Evolutionary conservation across 2,888 invertebrate species (phyloP).

Genomic region (Minunthozetes semirufus): DNA sequence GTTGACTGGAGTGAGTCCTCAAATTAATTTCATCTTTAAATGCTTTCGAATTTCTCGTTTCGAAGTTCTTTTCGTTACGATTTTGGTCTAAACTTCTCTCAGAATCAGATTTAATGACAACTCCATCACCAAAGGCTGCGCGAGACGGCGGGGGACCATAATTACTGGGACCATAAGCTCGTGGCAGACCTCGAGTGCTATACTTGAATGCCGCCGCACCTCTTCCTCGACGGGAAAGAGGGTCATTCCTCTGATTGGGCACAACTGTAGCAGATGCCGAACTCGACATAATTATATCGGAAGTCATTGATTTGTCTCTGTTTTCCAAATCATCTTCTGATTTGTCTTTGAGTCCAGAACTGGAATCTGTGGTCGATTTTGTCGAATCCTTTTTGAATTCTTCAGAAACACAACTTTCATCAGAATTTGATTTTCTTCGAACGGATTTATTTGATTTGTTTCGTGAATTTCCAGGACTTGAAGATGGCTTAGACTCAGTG

Average conservation of each 20-base stretch:
- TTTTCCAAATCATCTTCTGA: conserved; percentile 40
- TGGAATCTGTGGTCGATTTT: not conserved
- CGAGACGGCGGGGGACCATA: conserved; percentile 74
- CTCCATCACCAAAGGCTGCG: conserved; percentile 57
- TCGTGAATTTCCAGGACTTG: conserved; percentile 4
- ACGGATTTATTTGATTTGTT: not conserved
- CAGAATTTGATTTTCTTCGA: conserved; percentile 12
- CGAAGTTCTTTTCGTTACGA: conserved; percentile 1
- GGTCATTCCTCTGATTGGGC: not conserved
- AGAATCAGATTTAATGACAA: not conserved
- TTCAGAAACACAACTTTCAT: conserved; percentile 19
- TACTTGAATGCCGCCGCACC: conserved; percentile 40
- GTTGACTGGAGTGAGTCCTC: not conserved
- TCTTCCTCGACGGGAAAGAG: conserved; percentile 49
- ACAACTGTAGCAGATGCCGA: conserved; percentile 58
- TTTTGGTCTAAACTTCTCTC: conserved; percentile 3
- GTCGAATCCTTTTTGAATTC: not conserved
- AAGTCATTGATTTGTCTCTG: conserved; percentile 66
- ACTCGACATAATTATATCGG: conserved; percentile 70
- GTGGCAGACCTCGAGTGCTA: conserved; percentile 45
- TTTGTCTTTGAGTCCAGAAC: conserved; percentile 37
- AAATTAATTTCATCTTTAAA: not conserved
- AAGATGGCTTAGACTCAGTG: not conserved
- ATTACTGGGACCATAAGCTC: conserved; percentile 53
- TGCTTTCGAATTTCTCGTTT: not conserved